Percentiles rank a stretch among this genome's conserved stretches.
These are phyloP conservation scores for Parasteatoda lunata DNA, from an alignment of 2,888 invertebrate genomes.

Conservation along the genomic window DNA sequence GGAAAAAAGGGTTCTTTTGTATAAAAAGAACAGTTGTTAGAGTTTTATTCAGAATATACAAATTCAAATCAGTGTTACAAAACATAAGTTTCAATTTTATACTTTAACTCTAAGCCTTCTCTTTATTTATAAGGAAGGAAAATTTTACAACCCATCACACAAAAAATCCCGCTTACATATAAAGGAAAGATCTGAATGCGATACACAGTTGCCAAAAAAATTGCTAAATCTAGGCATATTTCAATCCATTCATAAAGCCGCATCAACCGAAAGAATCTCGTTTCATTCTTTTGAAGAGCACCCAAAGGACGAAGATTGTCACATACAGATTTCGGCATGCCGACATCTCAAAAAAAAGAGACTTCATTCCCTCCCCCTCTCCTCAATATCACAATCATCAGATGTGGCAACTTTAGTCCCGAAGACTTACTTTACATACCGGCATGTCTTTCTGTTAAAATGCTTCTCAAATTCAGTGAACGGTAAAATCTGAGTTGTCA, in stretches of 20 bases:
- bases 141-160: neutral
- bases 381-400: neutral
- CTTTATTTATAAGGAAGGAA: neutral
- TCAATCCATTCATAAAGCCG: neutral
- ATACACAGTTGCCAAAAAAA: neutral
- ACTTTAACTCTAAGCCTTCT: no score
- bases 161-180: neutral
- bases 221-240: neutral
- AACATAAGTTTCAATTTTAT: no score
- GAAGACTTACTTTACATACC: conserved; percentile 41
- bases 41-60: no score
- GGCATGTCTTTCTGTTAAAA: conserved; percentile 19
- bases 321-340: conserved; percentile 33
- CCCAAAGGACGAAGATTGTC: conserved; percentile 13
- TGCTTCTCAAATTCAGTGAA: conserved; percentile 26
- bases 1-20: no score
- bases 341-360: conserved; percentile 5
- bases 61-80: no score
- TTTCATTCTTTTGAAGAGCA: neutral
- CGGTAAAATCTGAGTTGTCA: conserved; percentile 61
- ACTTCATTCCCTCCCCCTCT: neutral
- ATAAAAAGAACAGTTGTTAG: no score
- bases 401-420: neutral
- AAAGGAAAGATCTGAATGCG: neutral
- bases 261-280: neutral